Evolutionary conservation across 37 sponge, comb jelly and placozoan genomes (phyloP), one percentile per base, ranked within the genome.

Genomic region (Eunapius fragilis): DNA sequence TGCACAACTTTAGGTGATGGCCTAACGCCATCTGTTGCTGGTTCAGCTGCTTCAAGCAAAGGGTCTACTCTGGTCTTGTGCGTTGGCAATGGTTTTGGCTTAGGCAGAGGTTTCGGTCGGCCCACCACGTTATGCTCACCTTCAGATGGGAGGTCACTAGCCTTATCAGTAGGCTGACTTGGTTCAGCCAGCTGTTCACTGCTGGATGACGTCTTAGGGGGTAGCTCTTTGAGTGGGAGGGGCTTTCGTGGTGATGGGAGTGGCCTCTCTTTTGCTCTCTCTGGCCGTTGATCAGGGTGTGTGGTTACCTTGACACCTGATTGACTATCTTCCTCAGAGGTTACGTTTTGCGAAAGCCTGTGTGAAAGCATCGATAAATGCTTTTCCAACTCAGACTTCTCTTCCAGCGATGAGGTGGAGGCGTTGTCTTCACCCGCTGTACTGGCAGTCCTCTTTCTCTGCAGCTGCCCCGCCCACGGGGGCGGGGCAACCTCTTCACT

Each of bases 401-500:
- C n/a, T 37, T 82, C 71, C 9, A 38, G 38, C 73, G 72, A 82
- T 22, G 81, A 23, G 31, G 82, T 37, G 71, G 37, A 26, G 2
- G 22, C 24, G 19, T 17, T 45, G 27, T 36, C 38, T 0, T 82
- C 82, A 0, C 38, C 77, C 12, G 17, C 38, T 45, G 75, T 9
- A 37, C 77, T 70, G 13, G 33, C 7, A 4, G 30, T 0, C 28
- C 9, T 25, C 25, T 22, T 36, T n/a, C 69, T 85, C 2, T 69
- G 79, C 25, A 90, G 73, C 77, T 85, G 76, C 28, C 81, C 81
- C 17, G 74, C 67, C 90, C 90, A 90, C 0, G 90, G 90, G 38
- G 86, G 82, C 6, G 31, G 77, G 34, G 83, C 80, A 6, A 67
- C 87, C 6, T 87, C 69, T 37, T 72, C 85, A 2, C 37, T 69